Evolutionary conservation across 64 coral and sea anemone species (phyloP).

Genomic region (Porites australiensis): DNA sequence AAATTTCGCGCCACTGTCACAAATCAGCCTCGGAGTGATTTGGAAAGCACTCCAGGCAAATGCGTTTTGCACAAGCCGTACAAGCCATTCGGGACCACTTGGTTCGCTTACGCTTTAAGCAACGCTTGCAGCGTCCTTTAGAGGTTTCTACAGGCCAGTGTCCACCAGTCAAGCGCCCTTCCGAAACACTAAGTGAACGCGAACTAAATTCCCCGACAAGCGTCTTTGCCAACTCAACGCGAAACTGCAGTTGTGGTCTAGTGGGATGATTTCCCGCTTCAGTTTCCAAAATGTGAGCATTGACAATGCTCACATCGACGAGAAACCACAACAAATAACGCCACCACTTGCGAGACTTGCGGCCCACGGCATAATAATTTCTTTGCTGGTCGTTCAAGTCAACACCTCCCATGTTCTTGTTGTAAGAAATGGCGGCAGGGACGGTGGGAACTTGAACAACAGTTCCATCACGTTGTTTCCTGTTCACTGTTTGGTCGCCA

Average conservation of each 20-base stretch:
- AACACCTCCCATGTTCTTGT: conserved; percentile 63
- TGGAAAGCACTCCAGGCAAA: conserved; percentile 38
- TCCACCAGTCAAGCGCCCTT: neutral
- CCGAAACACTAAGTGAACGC: conserved; percentile 8
- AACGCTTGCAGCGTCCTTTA: conserved; percentile 49
- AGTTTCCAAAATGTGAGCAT: neutral
- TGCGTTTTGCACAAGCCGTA: neutral
- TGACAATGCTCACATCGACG: conserved; percentile 36
- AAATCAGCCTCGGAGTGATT: conserved; percentile 30
- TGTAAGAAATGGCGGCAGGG: conserved; percentile 31
- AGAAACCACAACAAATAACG: conserved; percentile 46
- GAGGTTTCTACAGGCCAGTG: conserved; percentile 32
- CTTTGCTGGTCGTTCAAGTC: conserved; percentile 21
- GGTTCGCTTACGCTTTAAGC: conserved; percentile 15
- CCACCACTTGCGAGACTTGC: conserved; percentile 24
- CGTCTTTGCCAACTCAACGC: conserved; percentile 11
- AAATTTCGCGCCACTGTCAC: conserved; percentile 10
- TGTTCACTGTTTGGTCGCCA: conserved; percentile 35
- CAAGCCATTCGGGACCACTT: conserved; percentile 18
- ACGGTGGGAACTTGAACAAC: conserved; percentile 14
- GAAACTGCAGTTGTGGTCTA: conserved; percentile 40
- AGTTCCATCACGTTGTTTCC: conserved; percentile 57
- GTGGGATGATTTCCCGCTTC: conserved; percentile 30
- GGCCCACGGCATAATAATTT: conserved; percentile 21
- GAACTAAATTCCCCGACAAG: conserved; percentile 30